Evolutionary conservation across 2,888 invertebrate species (phyloP), one percentile per base, ranked within the genome.

Genomic region (Microctonus hyperodae): DNA sequence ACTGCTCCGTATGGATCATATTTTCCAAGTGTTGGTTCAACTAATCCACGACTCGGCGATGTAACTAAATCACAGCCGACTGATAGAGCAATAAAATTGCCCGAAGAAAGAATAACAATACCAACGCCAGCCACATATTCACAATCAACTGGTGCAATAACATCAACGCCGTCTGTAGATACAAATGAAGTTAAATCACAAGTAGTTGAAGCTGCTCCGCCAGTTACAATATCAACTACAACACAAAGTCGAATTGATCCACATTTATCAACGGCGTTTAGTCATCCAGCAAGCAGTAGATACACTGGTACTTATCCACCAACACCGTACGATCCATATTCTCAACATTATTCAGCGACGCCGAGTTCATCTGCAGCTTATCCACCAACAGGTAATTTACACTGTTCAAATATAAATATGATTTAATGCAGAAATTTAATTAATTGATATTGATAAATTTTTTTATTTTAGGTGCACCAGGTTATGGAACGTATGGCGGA

Each of bases 331-430:
- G 83, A 83, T 68, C 83, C 83, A 20, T 83, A 83, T 51, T 72
- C 82, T 22, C 83, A 83, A 61, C 83, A 83, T 70, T 83, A 83
- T 71, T 80, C 83, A 63, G 79, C 82, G 10, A 78, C 79, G 22
- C 81, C 82, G 37, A 80, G 78, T 13, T 78, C 82, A 22, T 77
- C 82, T 9, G 77, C 81, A 44, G 77, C 79, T 74, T 83, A 83
- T 75, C 80, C 83, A 63, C 78, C 83, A 50, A 75, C 74, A 75
- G 81, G 83, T 83, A 70, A 74, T 77, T 78, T 58, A 25, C 25
- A n/a, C n/a, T n/a, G n/a, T n/a, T n/a, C n/a, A n/a, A n/a, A n/a
- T n/a, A n/a, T n/a, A n/a, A n/a, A n/a, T n/a, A n/a, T n/a, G n/a
- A n/a, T n/a, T n/a, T n/a, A n/a, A n/a, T n/a, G n/a, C n/a, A n/a